Evolutionary conservation across 2,797 vertebrate species (phyloP).

Genomic region (Acanthis flammea): DNA sequence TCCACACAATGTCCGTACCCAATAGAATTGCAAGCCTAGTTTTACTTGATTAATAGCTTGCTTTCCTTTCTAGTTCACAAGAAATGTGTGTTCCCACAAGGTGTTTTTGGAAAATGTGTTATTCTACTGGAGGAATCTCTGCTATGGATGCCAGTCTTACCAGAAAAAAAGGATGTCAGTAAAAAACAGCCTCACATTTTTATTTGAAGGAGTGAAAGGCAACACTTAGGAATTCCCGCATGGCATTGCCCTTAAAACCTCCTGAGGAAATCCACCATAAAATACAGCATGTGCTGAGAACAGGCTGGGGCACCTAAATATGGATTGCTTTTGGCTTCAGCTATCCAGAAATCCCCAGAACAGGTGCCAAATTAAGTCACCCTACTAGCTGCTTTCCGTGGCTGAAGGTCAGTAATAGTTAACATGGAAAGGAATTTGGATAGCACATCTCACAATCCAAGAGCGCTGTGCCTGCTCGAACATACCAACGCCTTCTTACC

Average conservation of each 20-base stretch:
- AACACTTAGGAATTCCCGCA: slow-evolving; percentile 10
- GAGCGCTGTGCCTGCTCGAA: neutral
- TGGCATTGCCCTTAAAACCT: neutral
- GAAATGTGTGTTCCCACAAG: neutral
- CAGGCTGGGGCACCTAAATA: slow-evolving; percentile 48
- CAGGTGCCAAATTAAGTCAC: slow-evolving; percentile 69
- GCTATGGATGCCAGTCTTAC: neutral
- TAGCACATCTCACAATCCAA: neutral
- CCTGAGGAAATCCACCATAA: slow-evolving; percentile 58
- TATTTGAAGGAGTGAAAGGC: slow-evolving; percentile 36
- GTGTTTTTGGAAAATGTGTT: neutral
- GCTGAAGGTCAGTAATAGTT: slow-evolving; percentile 63
- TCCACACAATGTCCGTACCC: neutral
- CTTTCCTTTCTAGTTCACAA: neutral
- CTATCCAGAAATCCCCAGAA: slow-evolving; percentile 63
- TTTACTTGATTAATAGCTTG: neutral
- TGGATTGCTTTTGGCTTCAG: slow-evolving; percentile 63
- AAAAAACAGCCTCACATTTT: slow-evolving; percentile 17
- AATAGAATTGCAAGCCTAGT: neutral
- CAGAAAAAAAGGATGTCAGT: neutral
- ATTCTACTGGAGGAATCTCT: neutral
- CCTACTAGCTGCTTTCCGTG: slow-evolving; percentile 56
- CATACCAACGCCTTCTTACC: neutral
- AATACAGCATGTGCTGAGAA: slow-evolving; percentile 63
- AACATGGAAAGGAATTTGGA: slow-evolving; percentile 13